phyloP scores from a whole-genome alignment of 2,113 vertebrate genomes.

The Mustelus asterias region DNA sequence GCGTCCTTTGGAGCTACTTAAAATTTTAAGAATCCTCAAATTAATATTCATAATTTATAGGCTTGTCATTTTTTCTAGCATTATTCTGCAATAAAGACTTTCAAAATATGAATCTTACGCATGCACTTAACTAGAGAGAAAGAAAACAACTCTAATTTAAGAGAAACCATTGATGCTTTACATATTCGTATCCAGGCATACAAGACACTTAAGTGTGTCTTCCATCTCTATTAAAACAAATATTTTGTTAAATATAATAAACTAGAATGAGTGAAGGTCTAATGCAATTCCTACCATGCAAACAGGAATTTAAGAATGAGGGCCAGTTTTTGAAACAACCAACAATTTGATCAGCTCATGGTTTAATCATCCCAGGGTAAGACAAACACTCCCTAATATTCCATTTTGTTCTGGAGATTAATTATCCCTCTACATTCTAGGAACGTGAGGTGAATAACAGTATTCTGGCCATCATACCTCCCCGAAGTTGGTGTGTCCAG shows the following conservation, averaged over 20 bases:
- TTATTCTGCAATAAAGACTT: background rate
- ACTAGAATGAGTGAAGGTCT: background rate
- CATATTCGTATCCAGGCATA: background rate
- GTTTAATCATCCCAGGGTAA: background rate
- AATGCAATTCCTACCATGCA: background rate
- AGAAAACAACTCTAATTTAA: background rate
- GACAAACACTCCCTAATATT: background rate
- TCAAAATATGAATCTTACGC: background rate
- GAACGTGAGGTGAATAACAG: conserved; percentile 80
- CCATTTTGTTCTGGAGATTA: background rate
- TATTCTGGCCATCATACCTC: conserved; percentile 70
- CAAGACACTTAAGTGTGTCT: background rate
- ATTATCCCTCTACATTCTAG: conserved; percentile 38
- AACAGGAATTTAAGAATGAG: conserved; percentile 21
- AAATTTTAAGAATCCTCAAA: background rate
- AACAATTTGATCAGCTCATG: conserved; percentile 32
- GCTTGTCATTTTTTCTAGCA: background rate
- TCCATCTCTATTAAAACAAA: background rate
- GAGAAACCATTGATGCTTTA: background rate
- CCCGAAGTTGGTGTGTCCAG: conserved; percentile 91
- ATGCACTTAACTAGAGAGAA: background rate
- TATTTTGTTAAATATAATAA: background rate
- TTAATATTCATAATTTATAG: background rate
- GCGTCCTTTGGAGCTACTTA: background rate
- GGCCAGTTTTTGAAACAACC: background rate